Percentiles rank a stretch among this genome's conserved stretches.
phyloP scores from a whole-genome alignment of 2,888 invertebrate species.

The Dusona sp. region DNA sequence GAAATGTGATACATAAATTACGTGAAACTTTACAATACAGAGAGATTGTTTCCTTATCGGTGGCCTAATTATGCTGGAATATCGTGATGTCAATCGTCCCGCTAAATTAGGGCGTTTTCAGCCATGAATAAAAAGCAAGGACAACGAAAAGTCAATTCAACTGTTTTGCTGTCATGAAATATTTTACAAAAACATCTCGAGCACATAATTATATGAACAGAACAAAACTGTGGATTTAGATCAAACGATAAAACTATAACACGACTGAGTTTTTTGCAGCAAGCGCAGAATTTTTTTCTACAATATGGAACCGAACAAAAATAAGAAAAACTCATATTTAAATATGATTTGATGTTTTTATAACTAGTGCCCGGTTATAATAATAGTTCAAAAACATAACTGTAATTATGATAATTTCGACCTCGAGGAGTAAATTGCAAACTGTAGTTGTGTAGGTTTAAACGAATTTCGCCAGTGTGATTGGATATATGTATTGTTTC shows the following conservation, averaged over 20 bases:
- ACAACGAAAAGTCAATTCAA: neutral
- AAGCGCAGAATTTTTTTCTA: neutral
- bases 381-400: neutral
- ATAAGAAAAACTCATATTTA: neutral
- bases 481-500: neutral
- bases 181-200: neutral
- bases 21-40: neutral
- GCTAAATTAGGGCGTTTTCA: neutral
- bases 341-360: neutral
- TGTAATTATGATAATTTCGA: neutral
- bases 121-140: neutral
- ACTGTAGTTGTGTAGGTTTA: neutral
- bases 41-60: neutral
- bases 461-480: neutral
- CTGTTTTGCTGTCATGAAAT: neutral
- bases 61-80: neutral
- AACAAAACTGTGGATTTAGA: too few relatives aligned
- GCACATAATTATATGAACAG: too few relatives aligned
- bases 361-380: neutral
- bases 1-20: constrained; percentile 11
- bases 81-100: neutral
- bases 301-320: neutral
- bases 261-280: neutral
- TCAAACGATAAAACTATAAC: neutral
- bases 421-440: neutral